Base-by-base conservation (phyloP, 2,113 vertebrate genomes). In the Phaethon lepturus region DNA sequence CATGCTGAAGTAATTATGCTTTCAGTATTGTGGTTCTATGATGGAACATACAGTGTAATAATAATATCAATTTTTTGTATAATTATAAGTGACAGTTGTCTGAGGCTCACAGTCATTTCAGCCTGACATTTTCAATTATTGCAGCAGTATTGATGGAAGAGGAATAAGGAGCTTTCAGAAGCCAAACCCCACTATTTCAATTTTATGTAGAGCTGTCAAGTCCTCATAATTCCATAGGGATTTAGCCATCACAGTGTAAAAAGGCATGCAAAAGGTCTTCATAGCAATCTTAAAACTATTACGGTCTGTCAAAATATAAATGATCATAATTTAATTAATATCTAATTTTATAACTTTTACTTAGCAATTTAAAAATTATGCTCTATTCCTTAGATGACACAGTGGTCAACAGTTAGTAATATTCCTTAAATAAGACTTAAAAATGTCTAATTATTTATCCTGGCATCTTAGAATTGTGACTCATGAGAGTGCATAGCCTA, bases 141-240 rank as follows among this genome's bases (percentile, higher is more conserved):
- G 91, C 77, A 79, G 95, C 66, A 84, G 23, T 96, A 98, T 95
- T 96, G 98, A 97, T 92, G 80, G 91, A 97, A 95, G 83, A 97
- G 86, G 92, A 97, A 97, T 94, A 97, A 97, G 90, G 88, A 95
- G 44, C 56, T 77, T 59, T 98, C 86, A 90, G 74, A 92, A 97
- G 96, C 86, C 97, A 98, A 97, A 97, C 79, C 26, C 88, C 75
- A 97, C 98, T 98, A 98, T 98, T 98, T 98, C 83, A 98, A 89
- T 66, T 97, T 98, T 97, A 97, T 94, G 74, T 94, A 93, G 83
- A 97, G 83, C 96, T 97, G 97, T 97, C 97, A 97, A 91, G 73
- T 55, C 49, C 63, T 97, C 96, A 94, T 97, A 98, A 97, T 96
- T 97, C 94, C 42, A 17, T 67, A 80, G 81, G 18, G 77, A 93